Evolutionary conservation across 2,113 vertebrate species (phyloP), one percentile per base, ranked within the genome.

Genomic region (Callocephalon fimbriatum): DNA sequence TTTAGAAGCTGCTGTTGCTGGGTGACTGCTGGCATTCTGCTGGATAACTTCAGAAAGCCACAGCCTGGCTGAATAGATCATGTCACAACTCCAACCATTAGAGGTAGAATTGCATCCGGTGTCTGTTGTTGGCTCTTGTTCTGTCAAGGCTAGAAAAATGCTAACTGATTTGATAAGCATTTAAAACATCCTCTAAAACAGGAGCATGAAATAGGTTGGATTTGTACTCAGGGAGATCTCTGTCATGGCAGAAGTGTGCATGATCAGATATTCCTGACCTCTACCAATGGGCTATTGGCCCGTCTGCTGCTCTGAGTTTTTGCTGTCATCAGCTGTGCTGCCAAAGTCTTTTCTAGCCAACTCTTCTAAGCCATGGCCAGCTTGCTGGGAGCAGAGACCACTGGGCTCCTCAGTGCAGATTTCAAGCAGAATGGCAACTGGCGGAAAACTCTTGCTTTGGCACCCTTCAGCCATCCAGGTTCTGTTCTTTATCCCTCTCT

Each of bases 401-500:
- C 86, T 89, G 92, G 68, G 79, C 90, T 96, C 17, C 86, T 94
- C 83, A 21, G 88, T 74, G 83, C 86, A 95, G 88, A 92, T 97
- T 95, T 95, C 31, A 53, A 79, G 88, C 95, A 71, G 94, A 92
- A 95, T 91, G 94, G 95, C 96, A 97, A 92, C 94, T 95, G 96
- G 93, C 76, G 0, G 48, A 72, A 72, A 94, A 61, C 86, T 91
- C 86, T 86, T 74, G 51, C 61, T 86, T 95, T 97, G 95, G 94
- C 95, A 97, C 83, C 76, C 92, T 93, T 96, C 92, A 84, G 73
- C 67, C 76, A 47, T 87, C 70, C 92, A 97, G 94, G 95, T 97
- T 97, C 88, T 95, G 90, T 95, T 96, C 95, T 95, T 97, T 95
- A 91, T 96, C 80, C 96, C 50, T 86, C 88, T 95, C 94, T 96